Evolutionary conservation across 1,140 invertebrate genomes (phyloP).

Genomic region (Lepidurus arcticus): DNA sequence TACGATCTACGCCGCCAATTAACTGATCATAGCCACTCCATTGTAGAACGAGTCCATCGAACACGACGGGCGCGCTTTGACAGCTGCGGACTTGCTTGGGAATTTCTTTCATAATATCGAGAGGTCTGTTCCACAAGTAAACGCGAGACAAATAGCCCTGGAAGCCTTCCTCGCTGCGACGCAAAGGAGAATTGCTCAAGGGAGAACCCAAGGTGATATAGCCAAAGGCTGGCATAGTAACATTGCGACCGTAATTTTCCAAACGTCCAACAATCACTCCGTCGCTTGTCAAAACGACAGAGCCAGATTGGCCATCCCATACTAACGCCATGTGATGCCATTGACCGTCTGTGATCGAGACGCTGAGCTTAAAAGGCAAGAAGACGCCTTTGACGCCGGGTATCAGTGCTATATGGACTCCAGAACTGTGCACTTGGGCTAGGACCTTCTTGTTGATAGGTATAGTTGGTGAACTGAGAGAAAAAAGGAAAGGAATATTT

Average conservation of each 20-base stretch:
- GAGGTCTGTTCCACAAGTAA: slow-evolving; percentile 83
- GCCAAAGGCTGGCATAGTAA: slow-evolving; percentile 67
- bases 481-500: slow-evolving; percentile 17
- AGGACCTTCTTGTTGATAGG: slow-evolving; percentile 69
- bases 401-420: slow-evolving; percentile 82
- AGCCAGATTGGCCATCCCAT: slow-evolving; percentile 77
- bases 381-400: slow-evolving; percentile 82
- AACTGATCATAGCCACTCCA: slow-evolving; percentile 90
- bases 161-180: slow-evolving; percentile 80
- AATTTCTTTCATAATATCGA: slow-evolving; percentile 87
- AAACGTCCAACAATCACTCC: slow-evolving; percentile 84
- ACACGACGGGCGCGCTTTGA: slow-evolving; percentile 82
- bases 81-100: slow-evolving; percentile 83
- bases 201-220: slow-evolving; percentile 90
- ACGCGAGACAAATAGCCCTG: slow-evolving; percentile 90
- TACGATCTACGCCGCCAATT: slow-evolving; percentile 79
- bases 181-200: slow-evolving; percentile 54
- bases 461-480: slow-evolving; percentile 62
- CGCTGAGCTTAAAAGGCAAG: slow-evolving; percentile 80
- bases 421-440: slow-evolving; percentile 82
- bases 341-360: slow-evolving; percentile 89
- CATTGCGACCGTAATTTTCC: slow-evolving; percentile 73
- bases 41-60: slow-evolving; percentile 74
- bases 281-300: slow-evolving; percentile 82
- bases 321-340: slow-evolving; percentile 94